Evolutionary conservation across 2,888 invertebrate genomes (phyloP).

Genomic region (Chrysolina oricalcia): DNA sequence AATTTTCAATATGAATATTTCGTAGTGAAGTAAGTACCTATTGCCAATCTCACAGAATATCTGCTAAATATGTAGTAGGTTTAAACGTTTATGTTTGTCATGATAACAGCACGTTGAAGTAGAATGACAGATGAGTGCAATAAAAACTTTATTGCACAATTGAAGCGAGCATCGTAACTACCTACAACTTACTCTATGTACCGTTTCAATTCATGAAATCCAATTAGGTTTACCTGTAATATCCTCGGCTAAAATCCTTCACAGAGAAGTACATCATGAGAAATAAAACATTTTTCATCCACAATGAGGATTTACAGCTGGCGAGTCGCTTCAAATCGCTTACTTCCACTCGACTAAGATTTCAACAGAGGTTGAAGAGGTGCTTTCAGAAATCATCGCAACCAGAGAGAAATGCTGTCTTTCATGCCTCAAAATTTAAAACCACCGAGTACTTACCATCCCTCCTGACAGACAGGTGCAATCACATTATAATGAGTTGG

Average conservation of each 20-base stretch:
- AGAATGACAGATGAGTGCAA: too few species aligned
- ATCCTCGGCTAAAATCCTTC: background rate
- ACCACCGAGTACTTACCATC: conserved; percentile 11
- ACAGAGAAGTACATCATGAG: background rate
- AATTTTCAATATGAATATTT: too few species aligned
- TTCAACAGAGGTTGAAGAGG: background rate
- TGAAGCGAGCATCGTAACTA: too few species aligned
- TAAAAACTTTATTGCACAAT: too few species aligned
- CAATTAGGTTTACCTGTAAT: too few species aligned
- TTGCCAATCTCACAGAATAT: too few species aligned
- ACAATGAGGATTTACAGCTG: background rate
- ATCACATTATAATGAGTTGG: conserved; percentile 5
- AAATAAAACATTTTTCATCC: background rate
- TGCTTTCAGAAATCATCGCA: conserved; percentile 1
- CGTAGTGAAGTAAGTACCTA: too few species aligned
- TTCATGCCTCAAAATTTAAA: background rate
- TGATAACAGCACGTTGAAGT: too few species aligned
- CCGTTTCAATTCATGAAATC: too few species aligned
- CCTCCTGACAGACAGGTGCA: background rate
- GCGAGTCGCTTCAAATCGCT: background rate
- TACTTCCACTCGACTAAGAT: background rate
- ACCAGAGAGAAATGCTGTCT: background rate
- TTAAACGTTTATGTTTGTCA: too few species aligned
- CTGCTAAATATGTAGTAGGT: too few species aligned
- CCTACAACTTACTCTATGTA: too few species aligned